phyloP scores from a whole-genome alignment of 2,888 invertebrate species.

The Thera obeliscata region DNA sequence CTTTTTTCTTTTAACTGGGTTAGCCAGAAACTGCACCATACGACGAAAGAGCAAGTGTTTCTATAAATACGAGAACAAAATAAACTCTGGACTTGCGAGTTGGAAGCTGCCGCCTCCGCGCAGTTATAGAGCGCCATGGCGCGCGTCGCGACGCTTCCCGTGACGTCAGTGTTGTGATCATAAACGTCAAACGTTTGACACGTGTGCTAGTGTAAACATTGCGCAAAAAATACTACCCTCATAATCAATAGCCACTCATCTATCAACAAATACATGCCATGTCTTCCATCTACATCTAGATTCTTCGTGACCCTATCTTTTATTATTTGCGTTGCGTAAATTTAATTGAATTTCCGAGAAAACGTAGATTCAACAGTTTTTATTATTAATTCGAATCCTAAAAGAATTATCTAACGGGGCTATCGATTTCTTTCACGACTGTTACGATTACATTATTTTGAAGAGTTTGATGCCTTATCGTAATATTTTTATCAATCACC shows the following conservation, averaged over 20 bases:
- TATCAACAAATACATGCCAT: neutral
- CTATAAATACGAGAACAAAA: conserved; percentile 74
- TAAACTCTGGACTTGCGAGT: conserved; percentile 43
- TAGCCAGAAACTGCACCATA: conserved; percentile 29
- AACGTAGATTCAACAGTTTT: no score
- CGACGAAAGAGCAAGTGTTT: conserved; percentile 46
- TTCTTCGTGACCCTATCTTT: neutral
- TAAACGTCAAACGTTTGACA: conserved; percentile 31
- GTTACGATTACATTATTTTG: neutral
- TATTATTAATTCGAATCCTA: no score
- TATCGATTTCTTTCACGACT: neutral
- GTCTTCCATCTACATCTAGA: no score
- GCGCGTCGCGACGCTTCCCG: conserved; percentile 46
- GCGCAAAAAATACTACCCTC: neutral
- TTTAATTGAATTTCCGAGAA: no score
- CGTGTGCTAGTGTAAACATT: conserved; percentile 24
- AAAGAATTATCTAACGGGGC: no score
- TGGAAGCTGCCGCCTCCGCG: conserved; percentile 47
- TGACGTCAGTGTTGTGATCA: conserved; percentile 36
- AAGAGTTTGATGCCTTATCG: neutral
- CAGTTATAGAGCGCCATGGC: conserved; percentile 68
- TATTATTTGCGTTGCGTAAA: neutral
- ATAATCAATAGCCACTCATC: neutral
- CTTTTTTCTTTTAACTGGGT: conserved; percentile 8
- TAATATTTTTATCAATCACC: conserved; percentile 2